Conservation (phyloP, 2,797 vertebrate species). For the Vireo griseus region DNA sequence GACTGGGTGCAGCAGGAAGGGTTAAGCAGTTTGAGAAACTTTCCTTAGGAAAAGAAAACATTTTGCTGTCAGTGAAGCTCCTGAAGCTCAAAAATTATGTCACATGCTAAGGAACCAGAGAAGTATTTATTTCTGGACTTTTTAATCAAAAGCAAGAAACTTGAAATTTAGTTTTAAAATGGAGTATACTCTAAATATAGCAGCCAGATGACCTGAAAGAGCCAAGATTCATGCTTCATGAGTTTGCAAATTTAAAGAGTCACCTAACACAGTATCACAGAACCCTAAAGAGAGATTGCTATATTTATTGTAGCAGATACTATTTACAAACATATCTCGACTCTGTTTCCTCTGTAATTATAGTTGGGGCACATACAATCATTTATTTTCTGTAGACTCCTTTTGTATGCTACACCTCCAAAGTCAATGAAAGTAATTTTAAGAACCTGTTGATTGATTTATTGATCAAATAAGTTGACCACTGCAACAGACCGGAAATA, state of each 20-base stretch:
- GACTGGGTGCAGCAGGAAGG: background rate
- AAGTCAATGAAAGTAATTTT: slow-evolving; percentile 28
- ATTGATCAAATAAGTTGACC: slow-evolving; percentile 31
- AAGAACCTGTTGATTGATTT: slow-evolving; percentile 39
- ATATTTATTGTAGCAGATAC: slow-evolving; percentile 2
- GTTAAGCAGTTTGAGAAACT: background rate
- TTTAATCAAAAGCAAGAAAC: background rate
- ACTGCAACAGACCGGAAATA: slow-evolving; percentile 4
- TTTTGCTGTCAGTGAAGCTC: background rate
- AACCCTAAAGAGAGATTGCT: slow-evolving; percentile 34
- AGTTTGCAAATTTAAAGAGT: slow-evolving; percentile 39
- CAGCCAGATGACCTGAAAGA: background rate
- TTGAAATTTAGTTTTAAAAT: slow-evolving; percentile 21
- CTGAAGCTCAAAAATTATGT: background rate
- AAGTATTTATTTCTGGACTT: background rate
- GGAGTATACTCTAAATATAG: background rate
- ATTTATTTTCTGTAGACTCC: background rate
- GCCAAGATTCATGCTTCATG: background rate
- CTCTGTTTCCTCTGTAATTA: slow-evolving; percentile 40
- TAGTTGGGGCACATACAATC: background rate
- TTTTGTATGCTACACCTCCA: background rate
- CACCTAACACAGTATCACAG: slow-evolving; percentile 12
- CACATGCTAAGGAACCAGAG: background rate
- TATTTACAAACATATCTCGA: slow-evolving; percentile 45
- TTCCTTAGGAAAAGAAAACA: background rate